Evolutionary conservation across 1,140 invertebrate genomes (phyloP).

Genomic region (Halictus rubicundus): DNA sequence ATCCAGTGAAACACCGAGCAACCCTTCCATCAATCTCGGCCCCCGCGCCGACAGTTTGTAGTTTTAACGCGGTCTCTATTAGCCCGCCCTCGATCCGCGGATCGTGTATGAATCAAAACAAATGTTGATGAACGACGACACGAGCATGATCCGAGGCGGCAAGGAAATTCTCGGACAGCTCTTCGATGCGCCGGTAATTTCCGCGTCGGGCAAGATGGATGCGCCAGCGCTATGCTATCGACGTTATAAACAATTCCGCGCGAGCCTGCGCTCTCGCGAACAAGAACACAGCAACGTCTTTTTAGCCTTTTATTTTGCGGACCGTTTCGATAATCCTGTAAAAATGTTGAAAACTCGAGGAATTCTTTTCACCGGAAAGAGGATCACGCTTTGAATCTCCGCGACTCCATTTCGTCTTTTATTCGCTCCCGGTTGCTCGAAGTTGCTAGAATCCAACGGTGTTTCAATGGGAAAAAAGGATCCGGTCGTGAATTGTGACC

Average conservation of each 20-base stretch:
- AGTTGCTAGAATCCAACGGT: too few relatives aligned
- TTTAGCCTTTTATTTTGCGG: too few relatives aligned
- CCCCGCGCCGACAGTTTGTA: not conserved
- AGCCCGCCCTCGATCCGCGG: not conserved
- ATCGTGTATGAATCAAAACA: slow-evolving; percentile 22
- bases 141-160: not conserved
- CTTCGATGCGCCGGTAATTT: not conserved
- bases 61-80: slow-evolving; percentile 3
- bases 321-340: too few relatives aligned
- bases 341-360: too few relatives aligned
- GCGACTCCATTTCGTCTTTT: too few relatives aligned
- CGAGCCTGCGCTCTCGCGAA: not conserved
- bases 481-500: too few relatives aligned
- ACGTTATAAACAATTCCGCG: not conserved
- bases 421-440: too few relatives aligned
- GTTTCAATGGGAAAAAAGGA: too few relatives aligned
- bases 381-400: too few relatives aligned
- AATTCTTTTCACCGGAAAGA: too few relatives aligned
- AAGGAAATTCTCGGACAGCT: not conserved
- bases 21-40: not conserved
- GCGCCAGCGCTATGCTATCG: not conserved
- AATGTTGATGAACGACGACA: slow-evolving; percentile 14
- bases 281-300: too few relatives aligned
- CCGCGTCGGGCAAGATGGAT: not conserved
- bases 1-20: not conserved